These are phyloP conservation scores for Ptychobarbus kaznakovi DNA, from an alignment of 2,797 vertebrate genomes.

Conservation along the genomic window DNA sequence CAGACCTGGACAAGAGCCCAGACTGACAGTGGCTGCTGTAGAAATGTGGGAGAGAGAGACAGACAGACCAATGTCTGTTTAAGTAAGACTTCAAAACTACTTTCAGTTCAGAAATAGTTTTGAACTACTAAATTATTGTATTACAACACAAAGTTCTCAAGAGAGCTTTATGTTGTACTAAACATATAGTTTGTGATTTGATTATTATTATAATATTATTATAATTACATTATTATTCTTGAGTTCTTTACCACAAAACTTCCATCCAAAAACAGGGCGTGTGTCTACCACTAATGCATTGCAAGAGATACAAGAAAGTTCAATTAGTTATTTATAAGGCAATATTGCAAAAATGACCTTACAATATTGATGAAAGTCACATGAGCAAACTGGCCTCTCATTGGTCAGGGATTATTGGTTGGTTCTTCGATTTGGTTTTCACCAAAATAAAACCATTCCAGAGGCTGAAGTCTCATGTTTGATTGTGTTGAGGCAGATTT, in stretches of 20 bases:
- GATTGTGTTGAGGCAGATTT: background rate
- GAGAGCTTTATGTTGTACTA: background rate
- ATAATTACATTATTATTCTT: too few species aligned
- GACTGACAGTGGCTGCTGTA: constrained; percentile 51
- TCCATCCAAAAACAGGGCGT: background rate
- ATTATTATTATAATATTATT: background rate
- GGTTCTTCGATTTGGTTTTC: background rate
- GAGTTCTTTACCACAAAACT: background rate
- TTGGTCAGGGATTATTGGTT: background rate
- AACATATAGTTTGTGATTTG: background rate
- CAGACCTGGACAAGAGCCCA: constrained; percentile 62
- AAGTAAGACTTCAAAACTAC: background rate
- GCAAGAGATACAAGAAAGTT: background rate
- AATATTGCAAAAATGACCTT: background rate
- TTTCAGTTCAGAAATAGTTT: background rate
- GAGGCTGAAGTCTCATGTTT: background rate
- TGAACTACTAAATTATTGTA: constrained; percentile 4
- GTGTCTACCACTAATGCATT: background rate
- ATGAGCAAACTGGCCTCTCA: too few species aligned
- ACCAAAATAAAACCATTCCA: background rate
- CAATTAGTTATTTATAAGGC: background rate
- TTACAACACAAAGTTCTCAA: background rate
- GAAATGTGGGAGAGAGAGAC: constrained; percentile 56
- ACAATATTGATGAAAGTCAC: background rate
- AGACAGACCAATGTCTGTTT: background rate